These are phyloP conservation scores for Molanna angustata DNA, from an alignment of 2,888 invertebrate genomes.

Conservation along the genomic window DNA sequence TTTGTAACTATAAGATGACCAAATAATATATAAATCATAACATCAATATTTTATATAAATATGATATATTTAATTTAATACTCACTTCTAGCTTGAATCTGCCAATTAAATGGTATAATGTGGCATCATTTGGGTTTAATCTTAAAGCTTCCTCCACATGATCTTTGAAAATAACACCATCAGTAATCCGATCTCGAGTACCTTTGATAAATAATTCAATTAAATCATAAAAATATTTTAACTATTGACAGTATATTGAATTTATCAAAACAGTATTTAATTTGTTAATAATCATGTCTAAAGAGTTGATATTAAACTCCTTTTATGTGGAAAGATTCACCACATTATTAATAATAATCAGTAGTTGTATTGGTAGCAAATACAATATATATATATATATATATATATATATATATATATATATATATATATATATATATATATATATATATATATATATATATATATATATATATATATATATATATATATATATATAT, in stretches of 20 bases:
- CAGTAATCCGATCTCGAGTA: slow-evolving; percentile 61
- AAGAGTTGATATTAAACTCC: no score
- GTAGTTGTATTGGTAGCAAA: no score
- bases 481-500: no score
- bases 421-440: no score
- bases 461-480: no score
- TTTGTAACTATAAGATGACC: background rate
- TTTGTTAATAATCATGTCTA: no score
- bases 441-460: no score
- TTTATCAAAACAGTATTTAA: background rate
- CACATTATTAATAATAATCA: no score
- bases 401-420: no score
- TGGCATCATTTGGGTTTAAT: slow-evolving; percentile 59
- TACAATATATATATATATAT: no score
- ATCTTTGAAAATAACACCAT: slow-evolving; percentile 63
- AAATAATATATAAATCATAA: background rate
- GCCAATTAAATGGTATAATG: slow-evolving; percentile 65
- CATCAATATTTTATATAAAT: background rate
- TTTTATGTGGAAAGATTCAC: no score
- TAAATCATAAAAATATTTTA: background rate
- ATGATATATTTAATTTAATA: background rate
- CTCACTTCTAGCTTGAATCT: slow-evolving; percentile 64
- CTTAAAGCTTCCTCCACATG: slow-evolving; percentile 65
- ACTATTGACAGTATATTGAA: background rate
- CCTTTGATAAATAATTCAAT: slow-evolving; percentile 38